These are phyloP conservation scores for Poecile montanus DNA, from an alignment of 2,797 vertebrate species.

Conservation along the genomic window DNA sequence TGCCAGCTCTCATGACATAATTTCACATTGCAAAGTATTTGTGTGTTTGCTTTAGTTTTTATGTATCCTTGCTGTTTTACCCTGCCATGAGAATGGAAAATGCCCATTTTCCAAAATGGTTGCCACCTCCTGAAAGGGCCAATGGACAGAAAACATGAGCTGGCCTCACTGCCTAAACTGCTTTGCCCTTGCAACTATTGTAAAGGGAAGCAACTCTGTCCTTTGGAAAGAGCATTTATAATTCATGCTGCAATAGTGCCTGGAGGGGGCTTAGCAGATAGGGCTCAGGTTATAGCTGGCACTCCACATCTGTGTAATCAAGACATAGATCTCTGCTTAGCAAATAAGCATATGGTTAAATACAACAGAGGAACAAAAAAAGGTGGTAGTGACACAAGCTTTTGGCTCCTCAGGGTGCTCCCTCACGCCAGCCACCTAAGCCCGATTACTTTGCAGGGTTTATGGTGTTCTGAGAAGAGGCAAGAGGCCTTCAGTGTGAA, in stretches of 20 bases:
- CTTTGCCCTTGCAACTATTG: not conserved
- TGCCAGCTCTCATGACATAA: not conserved
- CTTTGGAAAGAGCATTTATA: not conserved
- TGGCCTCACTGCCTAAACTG: not conserved
- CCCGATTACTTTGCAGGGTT: fast-evolving
- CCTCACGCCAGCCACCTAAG: not conserved
- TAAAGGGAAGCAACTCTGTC: not conserved
- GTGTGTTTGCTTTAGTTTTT: not conserved
- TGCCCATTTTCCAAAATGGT: not conserved
- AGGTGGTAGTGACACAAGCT: not conserved
- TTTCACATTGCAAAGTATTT: not conserved
- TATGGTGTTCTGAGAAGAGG: not conserved
- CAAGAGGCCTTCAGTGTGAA: not conserved
- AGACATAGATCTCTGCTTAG: not conserved
- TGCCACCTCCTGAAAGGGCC: not conserved
- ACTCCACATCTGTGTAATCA: not conserved
- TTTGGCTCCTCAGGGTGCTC: not conserved
- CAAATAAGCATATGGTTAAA: not conserved
- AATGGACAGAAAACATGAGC: not conserved
- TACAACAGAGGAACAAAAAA: not conserved
- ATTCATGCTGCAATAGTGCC: not conserved
- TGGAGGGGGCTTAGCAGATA: not conserved
- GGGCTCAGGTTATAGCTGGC: not conserved
- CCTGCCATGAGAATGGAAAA: not conserved
- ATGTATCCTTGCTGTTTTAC: not conserved